A percentile compares a stretch with the other conserved stretches of the same genome.
These are phyloP conservation scores for Drosophila dives DNA, from an alignment of 2,888 invertebrate species.

Conservation along the genomic window DNA sequence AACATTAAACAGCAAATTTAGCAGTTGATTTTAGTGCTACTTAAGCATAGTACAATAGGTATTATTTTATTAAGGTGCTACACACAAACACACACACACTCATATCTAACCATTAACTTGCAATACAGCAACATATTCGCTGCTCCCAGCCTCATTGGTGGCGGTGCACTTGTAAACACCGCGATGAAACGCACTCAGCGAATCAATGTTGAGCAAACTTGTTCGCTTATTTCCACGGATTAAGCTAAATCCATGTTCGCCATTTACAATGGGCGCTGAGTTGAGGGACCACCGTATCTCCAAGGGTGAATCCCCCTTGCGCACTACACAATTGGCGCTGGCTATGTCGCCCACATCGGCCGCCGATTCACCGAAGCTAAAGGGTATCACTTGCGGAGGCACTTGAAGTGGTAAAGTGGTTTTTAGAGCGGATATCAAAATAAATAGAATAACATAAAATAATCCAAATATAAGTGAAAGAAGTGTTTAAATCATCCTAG, in stretches of 20 bases:
- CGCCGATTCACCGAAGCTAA: slow-evolving; percentile 84
- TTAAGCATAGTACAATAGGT: slow-evolving; percentile 34
- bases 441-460: slow-evolving; percentile 12
- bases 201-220: slow-evolving; percentile 86
- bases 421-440: slow-evolving; percentile 43
- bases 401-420: slow-evolving; percentile 71
- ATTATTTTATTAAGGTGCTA: slow-evolving; percentile 39
- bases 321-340: slow-evolving; percentile 89
- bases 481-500: slow-evolving; percentile 52
- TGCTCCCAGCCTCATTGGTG: slow-evolving; percentile 89
- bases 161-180: slow-evolving; percentile 92
- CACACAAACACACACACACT: slow-evolving; percentile 43
- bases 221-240: slow-evolving; percentile 82
- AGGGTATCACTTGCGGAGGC: slow-evolving; percentile 85
- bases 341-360: slow-evolving; percentile 90
- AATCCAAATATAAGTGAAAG: slow-evolving; percentile 33
- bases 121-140: slow-evolving; percentile 88
- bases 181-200: slow-evolving; percentile 89
- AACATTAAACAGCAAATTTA: slow-evolving; percentile 55
- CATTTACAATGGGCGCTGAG: slow-evolving; percentile 84
- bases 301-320: slow-evolving; percentile 92
- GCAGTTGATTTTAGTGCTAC: slow-evolving; percentile 44
- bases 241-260: slow-evolving; percentile 84
- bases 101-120: slow-evolving; percentile 86
- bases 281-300: slow-evolving; percentile 90